Percentiles rank a stretch among this genome's conserved stretches.
Conservation (phyloP, 2,113 vertebrate species). For the Caranx melampygus region DNA sequence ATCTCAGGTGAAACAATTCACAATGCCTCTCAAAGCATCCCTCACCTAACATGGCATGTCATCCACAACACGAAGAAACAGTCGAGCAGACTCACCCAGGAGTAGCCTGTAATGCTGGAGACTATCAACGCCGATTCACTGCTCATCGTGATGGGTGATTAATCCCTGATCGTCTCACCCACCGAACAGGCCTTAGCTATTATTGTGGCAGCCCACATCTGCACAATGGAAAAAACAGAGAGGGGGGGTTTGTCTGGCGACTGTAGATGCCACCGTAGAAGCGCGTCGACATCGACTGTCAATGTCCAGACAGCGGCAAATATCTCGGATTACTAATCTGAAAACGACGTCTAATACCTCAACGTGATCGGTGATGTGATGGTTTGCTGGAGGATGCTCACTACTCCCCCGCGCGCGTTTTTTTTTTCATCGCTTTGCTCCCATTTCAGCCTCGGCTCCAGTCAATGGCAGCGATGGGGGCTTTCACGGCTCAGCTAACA, state of each 20-base stretch:
- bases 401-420: conserved; percentile 56
- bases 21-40: conserved; percentile 6
- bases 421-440: conserved; percentile 61
- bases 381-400: conserved; percentile 36
- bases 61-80: conserved; percentile 26
- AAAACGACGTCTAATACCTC: conserved; percentile 62
- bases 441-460: conserved; percentile 70
- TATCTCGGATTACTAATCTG: conserved; percentile 24
- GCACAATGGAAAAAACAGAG: conserved; percentile 22
- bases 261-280: conserved; percentile 36
- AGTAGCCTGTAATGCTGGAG: background rate
- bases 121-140: conserved; percentile 18
- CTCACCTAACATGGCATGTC: conserved; percentile 23
- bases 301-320: conserved; percentile 30
- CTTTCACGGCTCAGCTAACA: conserved; percentile 72
- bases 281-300: conserved; percentile 14
- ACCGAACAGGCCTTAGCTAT: conserved; percentile 39
- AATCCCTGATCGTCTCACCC: conserved; percentile 49
- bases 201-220: conserved; percentile 59
- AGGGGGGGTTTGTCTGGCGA: conserved; percentile 5
- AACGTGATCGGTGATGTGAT: conserved; percentile 53
- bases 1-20: conserved; percentile 27
- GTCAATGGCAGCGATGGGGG: conserved; percentile 74
- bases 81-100: conserved; percentile 16
- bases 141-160: conserved; percentile 56